Base-by-base conservation (phyloP, 2,797 vertebrate species). In the Alcedo atthis region DNA sequence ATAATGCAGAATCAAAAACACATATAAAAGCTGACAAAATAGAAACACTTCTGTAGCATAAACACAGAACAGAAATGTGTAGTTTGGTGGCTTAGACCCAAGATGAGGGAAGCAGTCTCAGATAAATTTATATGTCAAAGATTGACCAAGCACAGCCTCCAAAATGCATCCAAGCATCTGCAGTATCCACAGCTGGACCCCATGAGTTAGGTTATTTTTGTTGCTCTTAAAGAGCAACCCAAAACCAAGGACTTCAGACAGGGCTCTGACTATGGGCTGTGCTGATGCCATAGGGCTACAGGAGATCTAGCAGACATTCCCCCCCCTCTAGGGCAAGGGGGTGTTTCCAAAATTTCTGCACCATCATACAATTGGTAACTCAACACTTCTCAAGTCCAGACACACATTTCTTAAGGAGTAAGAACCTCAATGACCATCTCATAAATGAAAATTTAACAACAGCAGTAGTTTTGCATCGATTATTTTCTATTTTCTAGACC, bases 221-320 rank as follows among this genome's bases (percentile, higher is more conserved):
- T 28, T 58, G 45, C 24, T 48, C 24, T 40, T 35, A 21, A 57
- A 80, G 20, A 45, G 13, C 1, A 0, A 58, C 21, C 7, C 48
- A 25, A 80, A 81, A 0, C 8, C 40, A 63, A 43, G 20, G 25
- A 26, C 26, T 85, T 85, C 4, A 61, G 19, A 66, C 12, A 25
- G 2, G 24, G n/a, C 51, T 81, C n/a, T 12, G 15, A 25, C 57
- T 0, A 0, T 0, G 1, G 33, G 15, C 21, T 51, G 12, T 53
- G 49, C n/a, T 19, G 22, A n/a, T 61, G 19, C 24, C 62, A 51
- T 37, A 78, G 32, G 26, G 20, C 42, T 81, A 57, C 33, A 40
- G 26, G 24, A 71, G 5, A 33, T 28, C 18, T 73, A 73, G 20
- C 32, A 77, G 37, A 48, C 24, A 30, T 9, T 13, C 8, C 37